Evolutionary conservation across 2,888 invertebrate species (phyloP), one percentile per base, ranked within the genome.

Genomic region (Eremobia ochroleuca): DNA sequence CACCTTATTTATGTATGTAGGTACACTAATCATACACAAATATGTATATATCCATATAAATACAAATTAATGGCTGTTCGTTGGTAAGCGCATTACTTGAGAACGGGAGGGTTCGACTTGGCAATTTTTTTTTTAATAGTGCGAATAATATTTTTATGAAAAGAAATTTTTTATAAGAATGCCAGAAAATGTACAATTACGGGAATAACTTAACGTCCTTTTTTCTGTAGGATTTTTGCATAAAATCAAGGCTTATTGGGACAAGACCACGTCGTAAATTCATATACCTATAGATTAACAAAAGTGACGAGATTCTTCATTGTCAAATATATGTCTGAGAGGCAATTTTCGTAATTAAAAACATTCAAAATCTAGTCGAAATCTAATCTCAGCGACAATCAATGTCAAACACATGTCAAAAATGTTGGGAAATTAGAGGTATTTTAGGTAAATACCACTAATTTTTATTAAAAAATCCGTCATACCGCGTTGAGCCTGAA

Each of bases 261-360:
- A 31, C 18, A 31, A 18, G 28, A 59, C 21, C 3, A 31, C 18
- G 8, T 8, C 18, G 37, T 34, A 34, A 34, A 18, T 46, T n/a
- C 43, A 49, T 6, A 28, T 37, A 37, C n/a, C 6, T 52, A 2
- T 1, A n/a, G 18, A 46, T 9, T 0, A 31, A 43, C 13, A 58
- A 64, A 43, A 65, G 5, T 58, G 8, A 64, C 52, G 11, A 55
- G 2, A 34, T 76, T 78, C 59, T 43, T 61, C 25, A 52, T 21
- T 34, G n/a, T 43, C 2, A 37, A 55, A 43, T 9, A 25, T 43
- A 52, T 79, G 28, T 61, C 52, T 28, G 11, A n/a, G 25, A 25
- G 11, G 3, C 9, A 4, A 52, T 25, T 52, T 25, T 9, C 25
- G 9, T 52, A 52, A 46, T 46, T 46, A 46, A 46, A 6, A 6